These are phyloP conservation scores for Cyclargus thomasi DNA, from an alignment of 1,140 invertebrate species.

Conservation along the genomic window DNA sequence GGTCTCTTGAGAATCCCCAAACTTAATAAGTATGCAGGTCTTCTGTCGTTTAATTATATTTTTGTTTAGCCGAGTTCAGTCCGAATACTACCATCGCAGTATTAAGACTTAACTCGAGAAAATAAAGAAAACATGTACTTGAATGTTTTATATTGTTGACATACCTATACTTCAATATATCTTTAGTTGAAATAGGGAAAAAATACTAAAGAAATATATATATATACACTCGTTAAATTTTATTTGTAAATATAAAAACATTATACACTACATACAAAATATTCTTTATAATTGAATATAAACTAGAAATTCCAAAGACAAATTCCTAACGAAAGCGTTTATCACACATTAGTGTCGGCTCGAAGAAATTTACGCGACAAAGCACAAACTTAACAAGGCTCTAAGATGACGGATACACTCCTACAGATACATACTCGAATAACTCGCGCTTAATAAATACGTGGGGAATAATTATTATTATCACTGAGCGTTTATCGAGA, in stretches of 20 bases:
- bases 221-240: too few species aligned
- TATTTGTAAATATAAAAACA: too few species aligned
- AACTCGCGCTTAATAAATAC: not conserved
- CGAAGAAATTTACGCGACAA: constrained; percentile 34
- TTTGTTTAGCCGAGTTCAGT: not conserved
- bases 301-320: not conserved
- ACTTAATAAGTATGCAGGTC: constrained; percentile 3
- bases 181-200: too few species aligned
- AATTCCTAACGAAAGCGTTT: constrained; percentile 16
- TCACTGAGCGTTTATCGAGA: not conserved
- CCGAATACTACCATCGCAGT: too few species aligned
- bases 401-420: constrained; percentile 26
- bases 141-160: too few species aligned
- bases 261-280: too few species aligned
- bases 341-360: constrained; percentile 20
- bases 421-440: not conserved
- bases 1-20: not conserved
- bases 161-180: too few species aligned
- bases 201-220: too few species aligned
- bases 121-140: too few species aligned
- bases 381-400: constrained; percentile 46
- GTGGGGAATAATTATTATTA: not conserved
- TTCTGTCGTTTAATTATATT: not conserved
- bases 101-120: too few species aligned
- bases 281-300: not conserved